These are phyloP conservation scores for Babyrousa celebensis DNA, from an alignment of 2,797 vertebrate species.

Conservation along the genomic window DNA sequence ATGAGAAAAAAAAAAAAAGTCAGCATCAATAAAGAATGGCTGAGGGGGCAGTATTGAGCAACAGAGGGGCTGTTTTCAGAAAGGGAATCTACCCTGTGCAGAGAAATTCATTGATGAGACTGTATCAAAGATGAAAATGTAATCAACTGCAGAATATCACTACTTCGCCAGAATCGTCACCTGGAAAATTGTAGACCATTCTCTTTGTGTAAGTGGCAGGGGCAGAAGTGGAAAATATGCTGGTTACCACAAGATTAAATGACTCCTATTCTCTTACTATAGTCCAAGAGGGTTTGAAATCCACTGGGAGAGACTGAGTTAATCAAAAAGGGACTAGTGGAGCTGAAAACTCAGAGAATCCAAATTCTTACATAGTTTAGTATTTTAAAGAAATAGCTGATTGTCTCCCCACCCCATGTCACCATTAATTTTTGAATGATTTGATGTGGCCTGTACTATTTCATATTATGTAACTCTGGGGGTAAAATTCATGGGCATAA, in stretches of 20 bases:
- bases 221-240: background rate
- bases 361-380: background rate
- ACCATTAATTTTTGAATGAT: background rate
- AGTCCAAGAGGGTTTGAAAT: background rate
- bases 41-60: accelerated
- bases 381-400: background rate
- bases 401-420: background rate
- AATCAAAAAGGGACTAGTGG: accelerated
- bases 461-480: background rate
- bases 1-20: background rate
- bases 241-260: background rate
- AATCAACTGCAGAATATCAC: background rate
- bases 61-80: background rate
- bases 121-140: background rate
- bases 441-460: background rate
- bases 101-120: background rate
- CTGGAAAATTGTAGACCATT: background rate
- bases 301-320: background rate
- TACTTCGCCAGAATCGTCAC: background rate
- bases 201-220: background rate
- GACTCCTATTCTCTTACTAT: background rate
- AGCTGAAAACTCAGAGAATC: background rate
- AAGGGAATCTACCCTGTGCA: background rate
- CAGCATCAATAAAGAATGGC: background rate
- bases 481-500: background rate